A percentile compares a stretch with the other conserved stretches of the same genome.
These are phyloP conservation scores for Elaphurus davidianus DNA, from an alignment of 2,113 vertebrate genomes.

Conservation along the genomic window DNA sequence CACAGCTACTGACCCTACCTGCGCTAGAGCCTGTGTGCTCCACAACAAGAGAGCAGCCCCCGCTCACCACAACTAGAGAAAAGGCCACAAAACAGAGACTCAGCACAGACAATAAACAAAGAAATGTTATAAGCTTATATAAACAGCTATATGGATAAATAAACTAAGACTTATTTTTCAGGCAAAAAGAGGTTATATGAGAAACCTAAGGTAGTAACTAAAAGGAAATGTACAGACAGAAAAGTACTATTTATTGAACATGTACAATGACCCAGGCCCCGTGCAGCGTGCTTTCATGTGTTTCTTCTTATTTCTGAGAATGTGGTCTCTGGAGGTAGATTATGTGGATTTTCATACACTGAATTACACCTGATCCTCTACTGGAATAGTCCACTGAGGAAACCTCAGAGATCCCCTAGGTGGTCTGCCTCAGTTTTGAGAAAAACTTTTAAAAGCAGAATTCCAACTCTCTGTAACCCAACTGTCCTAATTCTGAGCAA, in stretches of 20 bases:
- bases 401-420: not conserved
- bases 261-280: not conserved
- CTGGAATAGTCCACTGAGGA: not conserved
- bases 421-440: not conserved
- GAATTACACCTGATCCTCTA: not conserved
- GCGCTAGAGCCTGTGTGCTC: not conserved
- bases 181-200: not conserved
- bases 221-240: not conserved
- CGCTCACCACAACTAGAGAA: not conserved
- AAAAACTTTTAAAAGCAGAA: not conserved
- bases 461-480: not conserved
- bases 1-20: not conserved
- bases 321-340: not conserved
- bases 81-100: not conserved
- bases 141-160: not conserved
- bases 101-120: not conserved
- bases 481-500: not conserved
- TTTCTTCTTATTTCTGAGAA: not conserved
- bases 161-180: not conserved
- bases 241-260: not conserved
- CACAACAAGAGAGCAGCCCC: not conserved
- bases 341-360: not conserved
- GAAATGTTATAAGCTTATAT: not conserved
- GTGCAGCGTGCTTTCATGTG: not conserved
- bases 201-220: not conserved